Base-by-base conservation (phyloP, 1,140 invertebrate genomes). In the Microplitis demolitor region DNA sequence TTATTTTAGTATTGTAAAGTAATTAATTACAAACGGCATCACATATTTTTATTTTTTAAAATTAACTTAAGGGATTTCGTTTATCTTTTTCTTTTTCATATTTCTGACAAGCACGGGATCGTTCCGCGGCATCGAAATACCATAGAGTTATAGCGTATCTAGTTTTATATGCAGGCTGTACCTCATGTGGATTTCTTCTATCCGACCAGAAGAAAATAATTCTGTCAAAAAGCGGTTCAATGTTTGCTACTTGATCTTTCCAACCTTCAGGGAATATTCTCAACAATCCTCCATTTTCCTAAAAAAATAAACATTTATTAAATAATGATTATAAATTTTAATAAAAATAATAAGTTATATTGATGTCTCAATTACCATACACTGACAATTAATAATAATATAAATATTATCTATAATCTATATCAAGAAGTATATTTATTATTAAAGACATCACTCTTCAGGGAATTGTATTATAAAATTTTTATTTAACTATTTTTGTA, bases 201-300 rank as follows among this genome's bases (percentile, higher is more conserved):
- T 99, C 97, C 2, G 97, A 99, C 97, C 97, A 99, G 87, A 99
- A 99, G 84, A 98, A 98, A 70, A 98, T 87, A 80, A 98, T 92
- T 60, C 97, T 88, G 85, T 99, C 97, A 85, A 98, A 98, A 53
- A 94, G 87, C 0, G 97, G 97, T 80, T 95, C 95, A 75, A 99
- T 97, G 80, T 98, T 92, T 0, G 97, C 96, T 4, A 97, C 94
- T 82, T 93, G 89, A 75, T 94, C 92, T 11, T 89, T 87, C 86
- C 91, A 91, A 56, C 92, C 93, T 85, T 96, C 93, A 0, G 97
- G 97, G 83, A 97, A 98, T 87, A 99, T 96, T 84, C 95, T 91
- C 50, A 95, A 80, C 6, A 93, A 80, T 24, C 93, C 93, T 34
- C 93, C 93, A 84, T 93, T 87, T 79, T 89, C 82, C 90, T 92